Evolutionary conservation across 2,888 invertebrate species (phyloP).

Genomic region (Urechis unicinctus): DNA sequence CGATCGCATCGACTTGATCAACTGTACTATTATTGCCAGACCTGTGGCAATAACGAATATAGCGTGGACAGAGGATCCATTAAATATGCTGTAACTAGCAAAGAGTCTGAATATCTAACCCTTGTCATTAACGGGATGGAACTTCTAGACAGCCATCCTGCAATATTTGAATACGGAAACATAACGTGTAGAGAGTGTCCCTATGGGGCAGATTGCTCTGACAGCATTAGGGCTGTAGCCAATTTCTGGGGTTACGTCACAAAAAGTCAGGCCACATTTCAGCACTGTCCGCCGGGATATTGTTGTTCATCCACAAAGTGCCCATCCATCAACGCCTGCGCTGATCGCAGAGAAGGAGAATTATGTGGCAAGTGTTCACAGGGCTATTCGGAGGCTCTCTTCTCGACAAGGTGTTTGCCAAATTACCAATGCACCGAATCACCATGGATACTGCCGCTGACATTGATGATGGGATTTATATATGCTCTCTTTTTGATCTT

Average conservation of each 20-base stretch:
- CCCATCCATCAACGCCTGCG: slow-evolving; percentile 9
- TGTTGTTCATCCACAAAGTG: slow-evolving; percentile 9
- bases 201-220: slow-evolving; percentile 13
- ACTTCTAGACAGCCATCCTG: slow-evolving; percentile 7
- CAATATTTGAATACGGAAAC: slow-evolving; percentile 10
- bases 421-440: slow-evolving; percentile 7
- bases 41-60: slow-evolving; percentile 14
- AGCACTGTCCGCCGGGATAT: slow-evolving; percentile 15
- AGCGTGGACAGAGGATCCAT: slow-evolving; percentile 13
- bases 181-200: slow-evolving; percentile 16
- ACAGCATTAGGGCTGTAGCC: slow-evolving; percentile 8
- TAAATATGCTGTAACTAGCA: slow-evolving; percentile 10
- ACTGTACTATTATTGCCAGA: slow-evolving; percentile 15
- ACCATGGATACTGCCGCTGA: slow-evolving; percentile 7
- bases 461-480: slow-evolving; percentile 3
- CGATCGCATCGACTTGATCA: slow-evolving; percentile 15
- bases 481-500: slow-evolving; percentile 13
- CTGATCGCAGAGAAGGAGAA: slow-evolving; percentile 9
- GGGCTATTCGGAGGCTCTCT: slow-evolving; percentile 17
- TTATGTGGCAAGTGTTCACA: slow-evolving; percentile 14
- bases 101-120: slow-evolving; percentile 8
- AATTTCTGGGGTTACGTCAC: slow-evolving; percentile 16
- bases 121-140: slow-evolving; percentile 7
- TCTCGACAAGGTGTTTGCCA: slow-evolving; percentile 13
- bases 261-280: slow-evolving; percentile 2